phyloP scores from a whole-genome alignment of 2,113 vertebrate species.

The Furnarius figulus region DNA sequence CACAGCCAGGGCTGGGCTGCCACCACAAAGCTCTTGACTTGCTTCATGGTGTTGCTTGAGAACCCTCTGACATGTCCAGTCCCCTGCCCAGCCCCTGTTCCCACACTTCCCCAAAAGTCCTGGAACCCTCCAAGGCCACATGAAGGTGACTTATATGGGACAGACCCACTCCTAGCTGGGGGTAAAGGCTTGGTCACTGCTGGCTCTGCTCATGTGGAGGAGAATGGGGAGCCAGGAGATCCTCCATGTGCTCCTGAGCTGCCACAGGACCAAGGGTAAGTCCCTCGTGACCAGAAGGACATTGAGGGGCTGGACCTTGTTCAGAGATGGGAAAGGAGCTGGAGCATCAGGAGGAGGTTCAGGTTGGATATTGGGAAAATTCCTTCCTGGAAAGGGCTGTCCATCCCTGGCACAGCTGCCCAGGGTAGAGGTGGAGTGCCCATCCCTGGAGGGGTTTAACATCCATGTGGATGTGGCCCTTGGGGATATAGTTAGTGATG shows the following conservation, averaged over 20 bases:
- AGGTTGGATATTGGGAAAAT: neutral
- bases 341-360: neutral
- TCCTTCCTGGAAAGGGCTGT: accelerated
- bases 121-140: accelerated
- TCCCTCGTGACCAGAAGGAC: neutral
- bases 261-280: neutral
- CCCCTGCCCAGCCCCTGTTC: neutral
- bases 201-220: accelerated
- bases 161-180: neutral
- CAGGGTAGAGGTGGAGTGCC: neutral
- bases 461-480: neutral
- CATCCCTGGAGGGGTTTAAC: neutral
- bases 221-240: neutral
- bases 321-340: neutral
- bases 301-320: neutral
- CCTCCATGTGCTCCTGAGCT: neutral
- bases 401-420: neutral
- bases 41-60: neutral
- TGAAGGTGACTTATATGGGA: neutral
- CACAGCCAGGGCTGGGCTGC: neutral
- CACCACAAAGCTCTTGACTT: neutral
- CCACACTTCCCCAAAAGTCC: neutral
- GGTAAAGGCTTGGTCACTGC: neutral
- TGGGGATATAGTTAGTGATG: neutral
- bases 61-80: neutral